Conservation (phyloP, 2,113 vertebrate species). For the Chascanopsetta lugubris region DNA sequence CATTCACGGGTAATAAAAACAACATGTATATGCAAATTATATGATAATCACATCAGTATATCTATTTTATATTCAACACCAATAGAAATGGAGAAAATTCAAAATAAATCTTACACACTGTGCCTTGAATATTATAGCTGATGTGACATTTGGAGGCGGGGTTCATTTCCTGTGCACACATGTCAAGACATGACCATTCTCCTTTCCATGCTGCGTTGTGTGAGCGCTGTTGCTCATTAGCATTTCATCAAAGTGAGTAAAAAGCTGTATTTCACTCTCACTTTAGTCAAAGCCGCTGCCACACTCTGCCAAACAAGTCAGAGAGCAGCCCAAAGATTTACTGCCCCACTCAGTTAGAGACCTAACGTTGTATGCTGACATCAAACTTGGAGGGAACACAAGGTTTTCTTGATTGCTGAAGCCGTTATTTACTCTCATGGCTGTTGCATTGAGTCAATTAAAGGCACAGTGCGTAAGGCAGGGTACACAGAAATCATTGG, state of each 20-base stretch:
- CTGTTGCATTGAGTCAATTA: not conserved
- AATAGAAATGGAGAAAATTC: no score
- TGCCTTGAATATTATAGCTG: no score
- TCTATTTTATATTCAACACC: no score
- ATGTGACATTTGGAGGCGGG: no score
- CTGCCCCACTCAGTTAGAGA: not conserved
- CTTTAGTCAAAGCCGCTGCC: not conserved
- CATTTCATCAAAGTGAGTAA: not conserved
- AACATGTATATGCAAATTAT: no score
- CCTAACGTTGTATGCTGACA: not conserved
- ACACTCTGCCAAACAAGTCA: not conserved
- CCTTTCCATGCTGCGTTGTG: not conserved
- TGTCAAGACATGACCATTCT: not conserved
- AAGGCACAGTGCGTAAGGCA: not conserved
- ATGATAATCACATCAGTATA: no score
- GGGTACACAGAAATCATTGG: not conserved
- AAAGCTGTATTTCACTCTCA: not conserved
- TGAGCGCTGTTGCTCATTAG: not conserved
- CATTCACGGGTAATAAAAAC: no score
- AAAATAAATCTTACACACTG: no score
- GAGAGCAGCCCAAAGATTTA: not conserved
- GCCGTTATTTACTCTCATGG: not conserved
- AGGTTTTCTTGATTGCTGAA: not conserved
- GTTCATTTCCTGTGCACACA: no score
- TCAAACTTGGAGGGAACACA: not conserved